Percentiles rank a stretch among this genome's conserved stretches.
Conservation (phyloP, 2,797 vertebrate species). For the Macropus fuliginosus region DNA sequence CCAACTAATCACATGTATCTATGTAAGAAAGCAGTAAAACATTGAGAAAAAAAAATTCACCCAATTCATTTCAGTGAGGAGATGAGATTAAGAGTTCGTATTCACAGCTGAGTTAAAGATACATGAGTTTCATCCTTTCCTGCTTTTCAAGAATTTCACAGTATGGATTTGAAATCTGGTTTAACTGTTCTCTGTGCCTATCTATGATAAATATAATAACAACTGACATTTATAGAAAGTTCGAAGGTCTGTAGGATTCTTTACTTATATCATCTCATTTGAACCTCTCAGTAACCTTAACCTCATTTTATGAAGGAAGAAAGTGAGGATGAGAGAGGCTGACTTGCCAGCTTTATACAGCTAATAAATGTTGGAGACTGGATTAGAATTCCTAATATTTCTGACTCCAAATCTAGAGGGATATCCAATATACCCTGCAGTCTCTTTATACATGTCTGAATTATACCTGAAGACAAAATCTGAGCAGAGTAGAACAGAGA, state of each 20-base stretch:
- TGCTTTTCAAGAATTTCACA: constrained; percentile 35
- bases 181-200: neutral
- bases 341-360: neutral
- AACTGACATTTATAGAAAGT: neutral
- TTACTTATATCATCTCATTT: neutral
- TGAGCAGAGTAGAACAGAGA: constrained; percentile 36
- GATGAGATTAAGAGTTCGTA: neutral
- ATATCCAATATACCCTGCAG: neutral
- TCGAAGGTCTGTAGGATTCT: neutral
- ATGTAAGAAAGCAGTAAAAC: neutral
- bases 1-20: too few species aligned
- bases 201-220: neutral
- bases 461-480: constrained; percentile 55
- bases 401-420: neutral
- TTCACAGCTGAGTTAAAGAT: neutral
- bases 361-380: neutral
- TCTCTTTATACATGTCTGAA: constrained; percentile 33
- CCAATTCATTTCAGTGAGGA: neutral
- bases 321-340: neutral
- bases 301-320: neutral
- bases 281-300: neutral
- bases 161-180: constrained; percentile 14
- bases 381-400: neutral
- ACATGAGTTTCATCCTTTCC: neutral
- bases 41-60: neutral